Conservation (phyloP, 2,888 invertebrate species). For the Dynastes grantii region DNA sequence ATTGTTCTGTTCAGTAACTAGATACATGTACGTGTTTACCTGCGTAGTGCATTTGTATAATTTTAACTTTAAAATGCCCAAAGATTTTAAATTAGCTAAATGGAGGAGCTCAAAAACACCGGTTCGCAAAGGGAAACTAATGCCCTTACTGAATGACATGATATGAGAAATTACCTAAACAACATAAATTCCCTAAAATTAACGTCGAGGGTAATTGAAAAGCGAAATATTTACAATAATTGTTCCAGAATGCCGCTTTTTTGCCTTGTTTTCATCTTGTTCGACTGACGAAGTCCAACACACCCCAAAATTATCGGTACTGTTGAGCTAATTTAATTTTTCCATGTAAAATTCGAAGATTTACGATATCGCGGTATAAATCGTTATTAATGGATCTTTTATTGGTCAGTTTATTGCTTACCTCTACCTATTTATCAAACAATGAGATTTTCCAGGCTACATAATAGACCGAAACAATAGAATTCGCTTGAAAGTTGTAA, state of each 20-base stretch:
- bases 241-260: neutral
- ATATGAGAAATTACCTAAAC: too few relatives aligned
- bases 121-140: neutral
- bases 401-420: constrained; percentile 33
- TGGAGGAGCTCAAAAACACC: too few relatives aligned
- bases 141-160: neutral
- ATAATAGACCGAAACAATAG: constrained; percentile 6
- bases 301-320: constrained; percentile 1
- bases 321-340: constrained; percentile 30
- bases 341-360: constrained; percentile 37
- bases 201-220: neutral
- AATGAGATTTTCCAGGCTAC: constrained; percentile 41
- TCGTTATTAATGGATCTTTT: constrained; percentile 38
- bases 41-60: too few relatives aligned
- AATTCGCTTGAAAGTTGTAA: constrained; percentile 9
- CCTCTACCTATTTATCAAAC: constrained; percentile 42
- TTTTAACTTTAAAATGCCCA: neutral
- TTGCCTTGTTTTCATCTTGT: neutral
- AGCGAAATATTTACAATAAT: constrained; percentile 24
- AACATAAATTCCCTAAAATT: too few relatives aligned
- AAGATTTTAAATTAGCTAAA: too few relatives aligned
- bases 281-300: constrained; percentile 30
- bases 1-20: neutral
- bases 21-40: neutral
- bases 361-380: constrained; percentile 36